Evolutionary conservation across 2,888 invertebrate species (phyloP).

Genomic region (Eupithecia exiguata): DNA sequence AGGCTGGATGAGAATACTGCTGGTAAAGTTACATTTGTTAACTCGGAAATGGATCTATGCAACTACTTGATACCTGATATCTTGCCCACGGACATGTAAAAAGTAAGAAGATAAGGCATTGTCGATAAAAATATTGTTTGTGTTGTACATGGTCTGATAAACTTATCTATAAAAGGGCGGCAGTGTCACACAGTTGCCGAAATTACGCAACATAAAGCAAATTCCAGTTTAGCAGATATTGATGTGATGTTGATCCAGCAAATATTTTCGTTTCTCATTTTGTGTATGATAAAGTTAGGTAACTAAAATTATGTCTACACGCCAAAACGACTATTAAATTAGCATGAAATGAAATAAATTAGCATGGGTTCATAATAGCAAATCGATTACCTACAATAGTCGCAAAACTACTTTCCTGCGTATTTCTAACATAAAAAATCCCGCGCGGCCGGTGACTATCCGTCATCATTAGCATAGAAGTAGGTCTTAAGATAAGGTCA

Average conservation of each 20-base stretch:
- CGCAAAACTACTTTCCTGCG: too few species aligned
- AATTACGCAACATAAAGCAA: background rate
- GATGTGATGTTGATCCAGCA: background rate
- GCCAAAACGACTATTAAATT: too few species aligned
- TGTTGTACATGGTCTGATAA: slow-evolving; percentile 19
- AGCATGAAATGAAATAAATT: too few species aligned
- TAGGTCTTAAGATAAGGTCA: too few species aligned
- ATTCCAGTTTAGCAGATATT: background rate
- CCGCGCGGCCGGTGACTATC: too few species aligned
- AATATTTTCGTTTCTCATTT: background rate
- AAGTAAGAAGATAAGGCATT: slow-evolving; percentile 39
- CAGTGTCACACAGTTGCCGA: background rate
- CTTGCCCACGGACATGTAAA: slow-evolving; percentile 87
- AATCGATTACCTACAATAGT: too few species aligned
- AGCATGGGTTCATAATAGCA: too few species aligned
- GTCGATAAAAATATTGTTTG: slow-evolving; percentile 41
- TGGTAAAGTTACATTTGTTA: slow-evolving; percentile 89
- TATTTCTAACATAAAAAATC: too few species aligned
- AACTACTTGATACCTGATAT: slow-evolving; percentile 91
- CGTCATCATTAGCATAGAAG: too few species aligned
- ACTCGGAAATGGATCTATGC: slow-evolving; percentile 88
- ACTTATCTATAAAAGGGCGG: background rate
- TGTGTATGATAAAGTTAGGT: too few species aligned
- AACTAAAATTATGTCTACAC: too few species aligned
- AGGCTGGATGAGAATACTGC: slow-evolving; percentile 91